Evolutionary conservation across 2,888 invertebrate genomes (phyloP).

Genomic region (Pyrocoelia pectoralis): DNA sequence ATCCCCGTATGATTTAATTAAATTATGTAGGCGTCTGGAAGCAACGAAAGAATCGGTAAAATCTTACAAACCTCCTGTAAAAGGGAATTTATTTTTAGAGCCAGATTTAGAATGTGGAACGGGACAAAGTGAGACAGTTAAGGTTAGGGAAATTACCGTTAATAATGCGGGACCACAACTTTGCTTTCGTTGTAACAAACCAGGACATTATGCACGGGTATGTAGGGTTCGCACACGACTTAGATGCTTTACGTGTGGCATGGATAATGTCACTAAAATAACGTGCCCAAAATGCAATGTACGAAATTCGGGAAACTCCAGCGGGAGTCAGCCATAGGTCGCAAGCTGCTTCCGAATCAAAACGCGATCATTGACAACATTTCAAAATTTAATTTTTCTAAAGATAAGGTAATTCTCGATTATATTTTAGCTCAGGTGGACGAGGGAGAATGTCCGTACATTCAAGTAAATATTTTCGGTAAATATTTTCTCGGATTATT

Average conservation of each 20-base stretch:
- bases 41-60: neutral
- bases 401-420: conserved; percentile 7
- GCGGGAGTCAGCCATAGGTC: neutral
- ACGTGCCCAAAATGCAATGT: neutral
- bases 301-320: neutral
- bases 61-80: neutral
- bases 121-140: too few relatives aligned
- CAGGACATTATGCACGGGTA: too few relatives aligned
- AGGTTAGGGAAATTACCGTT: too few relatives aligned
- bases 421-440: conserved; percentile 18
- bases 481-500: too few relatives aligned
- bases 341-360: neutral
- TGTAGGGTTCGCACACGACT: too few relatives aligned
- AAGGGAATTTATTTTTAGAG: neutral
- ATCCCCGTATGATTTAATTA: neutral
- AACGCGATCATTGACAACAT: neutral
- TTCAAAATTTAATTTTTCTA: conserved; percentile 2
- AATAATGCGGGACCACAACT: too few relatives aligned
- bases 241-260: too few relatives aligned
- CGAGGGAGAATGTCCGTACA: conserved; percentile 23
- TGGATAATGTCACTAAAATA: too few relatives aligned
- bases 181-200: too few relatives aligned
- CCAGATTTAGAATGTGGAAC: neutral
- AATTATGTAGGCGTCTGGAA: neutral
- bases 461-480: conserved; percentile 20